phyloP scores from a whole-genome alignment of 1,140 invertebrate genomes.

The Dufourea novaeangliae region DNA sequence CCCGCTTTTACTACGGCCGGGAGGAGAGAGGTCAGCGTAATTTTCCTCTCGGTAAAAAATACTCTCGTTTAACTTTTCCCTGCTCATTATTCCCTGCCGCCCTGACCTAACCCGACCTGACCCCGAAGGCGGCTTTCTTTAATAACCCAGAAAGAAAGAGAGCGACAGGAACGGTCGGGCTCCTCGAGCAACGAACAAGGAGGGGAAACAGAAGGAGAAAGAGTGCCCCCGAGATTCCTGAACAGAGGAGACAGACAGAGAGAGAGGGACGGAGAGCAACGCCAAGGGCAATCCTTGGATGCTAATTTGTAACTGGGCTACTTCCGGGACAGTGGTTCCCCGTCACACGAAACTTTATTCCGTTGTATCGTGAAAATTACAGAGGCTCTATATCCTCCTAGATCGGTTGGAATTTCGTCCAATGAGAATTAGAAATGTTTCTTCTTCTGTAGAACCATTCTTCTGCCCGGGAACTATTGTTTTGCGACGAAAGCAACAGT shows the following conservation, averaged over 20 bases:
- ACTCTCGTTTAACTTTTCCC: constrained; percentile 80
- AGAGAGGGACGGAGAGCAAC: constrained; percentile 63
- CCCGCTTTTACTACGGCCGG: constrained; percentile 60
- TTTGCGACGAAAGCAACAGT: no score
- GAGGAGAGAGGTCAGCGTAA: constrained; percentile 71
- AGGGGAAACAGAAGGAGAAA: constrained; percentile 49
- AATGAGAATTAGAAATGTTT: constrained; percentile 40
- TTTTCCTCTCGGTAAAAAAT: constrained; percentile 79
- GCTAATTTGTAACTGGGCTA: constrained; percentile 81
- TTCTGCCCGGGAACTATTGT: not conserved
- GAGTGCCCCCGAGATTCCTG: constrained; percentile 29
- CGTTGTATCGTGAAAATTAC: constrained; percentile 52
- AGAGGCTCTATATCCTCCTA: not conserved
- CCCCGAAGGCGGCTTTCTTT: constrained; percentile 78
- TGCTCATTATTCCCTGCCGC: constrained; percentile 78
- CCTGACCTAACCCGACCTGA: constrained; percentile 79
- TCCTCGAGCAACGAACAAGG: constrained; percentile 43
- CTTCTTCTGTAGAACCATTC: not conserved
- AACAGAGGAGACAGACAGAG: no score
- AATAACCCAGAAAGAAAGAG: constrained; percentile 74
- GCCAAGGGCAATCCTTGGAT: constrained; percentile 79
- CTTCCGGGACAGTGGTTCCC: constrained; percentile 79
- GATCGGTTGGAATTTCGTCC: not conserved
- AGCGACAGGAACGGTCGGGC: constrained; percentile 36
- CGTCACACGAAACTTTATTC: constrained; percentile 63